These are phyloP conservation scores for Smittia sp. DNA, from an alignment of 2,888 invertebrate species.

Conservation along the genomic window DNA sequence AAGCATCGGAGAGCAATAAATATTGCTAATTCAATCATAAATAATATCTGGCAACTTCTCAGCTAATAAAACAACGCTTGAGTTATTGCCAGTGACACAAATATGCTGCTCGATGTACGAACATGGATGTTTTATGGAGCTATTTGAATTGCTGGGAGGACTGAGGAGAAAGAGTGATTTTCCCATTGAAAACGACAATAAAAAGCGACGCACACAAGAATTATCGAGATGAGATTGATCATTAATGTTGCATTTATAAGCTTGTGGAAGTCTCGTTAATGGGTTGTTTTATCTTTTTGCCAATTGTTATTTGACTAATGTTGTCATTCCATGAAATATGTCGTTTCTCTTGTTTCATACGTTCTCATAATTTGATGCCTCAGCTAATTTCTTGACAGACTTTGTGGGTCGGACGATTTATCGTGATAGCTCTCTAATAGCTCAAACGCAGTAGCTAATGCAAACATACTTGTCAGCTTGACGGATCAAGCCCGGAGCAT, in stretches of 20 bases:
- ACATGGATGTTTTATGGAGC: constrained; percentile 32
- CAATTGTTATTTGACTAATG: background rate
- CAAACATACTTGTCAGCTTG: too few relatives aligned
- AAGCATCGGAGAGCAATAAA: constrained; percentile 17
- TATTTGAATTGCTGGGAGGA: background rate
- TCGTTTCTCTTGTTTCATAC: too few relatives aligned
- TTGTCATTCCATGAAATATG: background rate
- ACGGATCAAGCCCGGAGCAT: too few relatives aligned
- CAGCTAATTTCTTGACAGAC: too few relatives aligned
- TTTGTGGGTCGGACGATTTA: too few relatives aligned
- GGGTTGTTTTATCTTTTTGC: background rate
- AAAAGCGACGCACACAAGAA: constrained; percentile 15
- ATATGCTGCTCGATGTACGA: constrained; percentile 31
- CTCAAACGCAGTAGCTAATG: too few relatives aligned
- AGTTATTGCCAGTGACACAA: constrained; percentile 34
- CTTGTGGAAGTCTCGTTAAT: constrained; percentile 25
- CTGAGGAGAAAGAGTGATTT: background rate
- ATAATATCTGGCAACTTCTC: constrained; percentile 38
- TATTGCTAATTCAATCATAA: constrained; percentile 40
- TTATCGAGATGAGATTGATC: constrained; percentile 35
- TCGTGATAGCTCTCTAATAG: too few relatives aligned
- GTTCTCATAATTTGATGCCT: too few relatives aligned
- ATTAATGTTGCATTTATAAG: constrained; percentile 12
- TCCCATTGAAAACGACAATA: background rate
- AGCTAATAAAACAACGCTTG: constrained; percentile 37